Conservation (phyloP, 2,113 vertebrate species). For the Strix uralensis region DNA sequence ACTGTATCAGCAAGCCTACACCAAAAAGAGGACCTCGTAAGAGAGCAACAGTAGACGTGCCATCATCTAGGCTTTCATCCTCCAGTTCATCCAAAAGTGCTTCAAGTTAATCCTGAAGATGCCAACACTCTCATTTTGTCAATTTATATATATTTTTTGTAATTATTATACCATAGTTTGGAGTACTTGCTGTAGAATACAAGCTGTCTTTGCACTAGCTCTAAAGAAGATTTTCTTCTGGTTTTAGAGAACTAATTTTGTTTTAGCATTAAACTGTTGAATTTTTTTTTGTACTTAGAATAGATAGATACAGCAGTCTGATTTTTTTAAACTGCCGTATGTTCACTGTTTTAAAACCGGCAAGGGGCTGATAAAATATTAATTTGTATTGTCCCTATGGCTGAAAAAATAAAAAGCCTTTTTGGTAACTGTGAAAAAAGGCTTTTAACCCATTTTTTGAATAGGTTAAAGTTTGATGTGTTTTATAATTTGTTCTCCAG, state of each 20-base stretch:
- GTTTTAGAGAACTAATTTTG: constrained; percentile 88
- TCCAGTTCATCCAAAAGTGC: constrained; percentile 88
- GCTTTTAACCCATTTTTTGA: constrained; percentile 82
- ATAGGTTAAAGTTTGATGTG: constrained; percentile 81
- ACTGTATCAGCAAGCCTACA: constrained; percentile 85
- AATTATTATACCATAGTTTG: constrained; percentile 89
- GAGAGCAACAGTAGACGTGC: constrained; percentile 89
- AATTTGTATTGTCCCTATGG: constrained; percentile 76
- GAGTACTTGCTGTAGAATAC: constrained; percentile 91
- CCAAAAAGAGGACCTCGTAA: constrained; percentile 95
- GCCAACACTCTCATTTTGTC: constrained; percentile 75
- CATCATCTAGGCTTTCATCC: constrained; percentile 87
- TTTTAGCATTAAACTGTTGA: constrained; percentile 95
- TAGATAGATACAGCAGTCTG: constrained; percentile 79
- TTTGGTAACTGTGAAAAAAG: constrained; percentile 78
- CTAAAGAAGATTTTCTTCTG: constrained; percentile 95
- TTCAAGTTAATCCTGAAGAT: constrained; percentile 85
- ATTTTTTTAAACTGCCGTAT: constrained; percentile 80
- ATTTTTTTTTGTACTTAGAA: constrained; percentile 82
- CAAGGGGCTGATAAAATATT: constrained; percentile 74
- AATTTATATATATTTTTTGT: constrained; percentile 81
- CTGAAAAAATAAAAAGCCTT: constrained; percentile 72
- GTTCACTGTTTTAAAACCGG: constrained; percentile 80
- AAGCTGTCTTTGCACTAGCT: constrained; percentile 99
- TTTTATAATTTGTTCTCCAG: constrained; percentile 81